Base-by-base conservation (phyloP, 2,888 invertebrate genomes). In the Cephus spinipes region DNA sequence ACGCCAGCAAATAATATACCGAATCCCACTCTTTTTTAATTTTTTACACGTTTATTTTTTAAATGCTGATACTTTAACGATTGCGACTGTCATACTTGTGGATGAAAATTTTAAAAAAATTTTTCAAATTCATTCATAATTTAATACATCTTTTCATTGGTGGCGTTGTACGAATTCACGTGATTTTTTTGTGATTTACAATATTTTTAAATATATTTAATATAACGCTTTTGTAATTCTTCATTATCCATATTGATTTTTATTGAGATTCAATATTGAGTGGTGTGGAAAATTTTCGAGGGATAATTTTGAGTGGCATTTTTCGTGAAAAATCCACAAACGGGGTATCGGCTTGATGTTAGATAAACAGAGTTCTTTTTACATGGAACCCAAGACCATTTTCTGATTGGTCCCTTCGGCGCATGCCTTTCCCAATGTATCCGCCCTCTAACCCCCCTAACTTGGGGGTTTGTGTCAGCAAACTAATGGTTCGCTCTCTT, bases 401-500 rank as follows among this genome's bases (percentile, higher is more conserved):
- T 76, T 80, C 76, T 12, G 83, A 87, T 86, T 86, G 86, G 86
- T 74, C 36, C 79, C 11, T 55, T 68, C 74, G 73, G 86, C 86
- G 86, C 86, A 86, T 83, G 86, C 83, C 82, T 79, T 73, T 81
- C 78, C 73, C 73, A 73, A 77, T 32, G 73, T 68, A 31, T 34
- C 71, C 86, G 87, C 86, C 86, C 82, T 87, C 80, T 80, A 79
- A 80, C 84, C 84, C 84, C 78, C 76, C 84, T 83, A 86, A 83
- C 83, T 77, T 55, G 32, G 73, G 55, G 73, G 55, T 77, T 77
- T 75, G 69, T 86, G 84, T 85, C 86, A 81, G 86, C 85, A 85
- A 86, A 88, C 85, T 85, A 83, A 89, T 86, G 87, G 87, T 86
- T 84, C 85, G 83, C 83, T 83, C 85, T 85, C 82, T 83, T 83